Conservation (phyloP, 2,113 vertebrate genomes). For the Sterrhoptilus dennistouni region DNA sequence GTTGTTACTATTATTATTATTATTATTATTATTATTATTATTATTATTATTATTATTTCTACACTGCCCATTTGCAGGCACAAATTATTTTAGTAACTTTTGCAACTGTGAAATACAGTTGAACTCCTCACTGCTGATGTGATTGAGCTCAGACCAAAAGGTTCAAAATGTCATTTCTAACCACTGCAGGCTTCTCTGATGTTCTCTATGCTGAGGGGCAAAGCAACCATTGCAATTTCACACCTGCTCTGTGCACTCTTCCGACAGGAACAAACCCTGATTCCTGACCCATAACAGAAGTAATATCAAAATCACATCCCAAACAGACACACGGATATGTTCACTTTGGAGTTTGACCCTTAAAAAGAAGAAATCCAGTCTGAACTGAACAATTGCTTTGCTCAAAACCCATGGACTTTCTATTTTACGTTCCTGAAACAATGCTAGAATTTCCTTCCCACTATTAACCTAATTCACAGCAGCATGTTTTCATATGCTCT, state of each 20-base stretch:
- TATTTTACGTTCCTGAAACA: neutral
- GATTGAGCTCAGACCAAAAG: neutral
- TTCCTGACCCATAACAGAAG: neutral
- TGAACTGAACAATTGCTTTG: neutral
- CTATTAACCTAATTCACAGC: neutral
- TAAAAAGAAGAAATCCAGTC: neutral
- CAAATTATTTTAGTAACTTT: neutral
- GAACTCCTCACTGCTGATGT: neutral
- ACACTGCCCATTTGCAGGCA: neutral
- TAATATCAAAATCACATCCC: neutral
- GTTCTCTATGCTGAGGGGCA: neutral
- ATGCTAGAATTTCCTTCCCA: neutral
- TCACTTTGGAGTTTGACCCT: neutral
- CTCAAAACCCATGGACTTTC: neutral
- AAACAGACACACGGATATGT: fast-evolving
- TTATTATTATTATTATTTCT: neutral
- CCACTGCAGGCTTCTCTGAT: neutral
- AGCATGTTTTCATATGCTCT: neutral
- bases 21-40: neutral
- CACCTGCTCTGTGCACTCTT: neutral
- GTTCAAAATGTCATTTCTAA: neutral
- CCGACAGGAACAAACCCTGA: neutral
- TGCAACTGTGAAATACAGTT: neutral
- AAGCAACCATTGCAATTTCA: neutral
- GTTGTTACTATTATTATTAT: neutral